These are phyloP conservation scores for Gryon sp. DNA, from an alignment of 1,140 invertebrate genomes.

Conservation along the genomic window DNA sequence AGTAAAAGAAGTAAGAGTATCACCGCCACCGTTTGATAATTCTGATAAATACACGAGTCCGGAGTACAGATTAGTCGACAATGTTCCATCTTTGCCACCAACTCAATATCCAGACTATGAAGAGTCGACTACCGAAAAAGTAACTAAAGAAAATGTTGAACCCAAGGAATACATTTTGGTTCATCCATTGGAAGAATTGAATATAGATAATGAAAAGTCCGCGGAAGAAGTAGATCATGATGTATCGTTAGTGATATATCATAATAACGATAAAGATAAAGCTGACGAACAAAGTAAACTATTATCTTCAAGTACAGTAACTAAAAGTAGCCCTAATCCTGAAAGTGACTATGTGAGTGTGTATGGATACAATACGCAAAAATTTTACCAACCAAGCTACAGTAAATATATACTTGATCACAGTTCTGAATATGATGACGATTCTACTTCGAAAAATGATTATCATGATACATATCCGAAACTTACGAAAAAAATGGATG, in stretches of 20 bases:
- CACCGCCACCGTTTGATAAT: constrained; percentile 73
- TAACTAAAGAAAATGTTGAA: not conserved
- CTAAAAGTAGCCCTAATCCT: no score
- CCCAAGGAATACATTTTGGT: constrained; percentile 15
- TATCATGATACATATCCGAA: not conserved
- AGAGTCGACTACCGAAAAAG: no score
- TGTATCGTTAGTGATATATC: constrained; percentile 3
- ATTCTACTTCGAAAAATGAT: not conserved
- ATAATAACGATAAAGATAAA: no score
- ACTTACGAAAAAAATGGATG: no score
- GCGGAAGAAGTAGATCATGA: constrained; percentile 13
- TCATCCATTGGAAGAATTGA: constrained; percentile 12
- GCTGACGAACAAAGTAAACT: not conserved
- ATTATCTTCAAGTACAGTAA: constrained; percentile 3
- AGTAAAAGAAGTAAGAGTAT: constrained; percentile 63
- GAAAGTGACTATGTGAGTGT: no score
- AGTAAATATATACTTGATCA: not conserved
- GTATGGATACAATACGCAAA: no score
- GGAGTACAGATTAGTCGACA: constrained; percentile 13
- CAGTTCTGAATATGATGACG: constrained; percentile 22
- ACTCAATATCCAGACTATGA: not conserved
- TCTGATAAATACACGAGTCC: constrained; percentile 64
- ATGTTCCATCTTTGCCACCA: constrained; percentile 1
- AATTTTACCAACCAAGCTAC: no score
- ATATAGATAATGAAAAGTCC: not conserved